phyloP scores from a whole-genome alignment of 2,888 invertebrate species.

The Ichneumoninae sp. region DNA sequence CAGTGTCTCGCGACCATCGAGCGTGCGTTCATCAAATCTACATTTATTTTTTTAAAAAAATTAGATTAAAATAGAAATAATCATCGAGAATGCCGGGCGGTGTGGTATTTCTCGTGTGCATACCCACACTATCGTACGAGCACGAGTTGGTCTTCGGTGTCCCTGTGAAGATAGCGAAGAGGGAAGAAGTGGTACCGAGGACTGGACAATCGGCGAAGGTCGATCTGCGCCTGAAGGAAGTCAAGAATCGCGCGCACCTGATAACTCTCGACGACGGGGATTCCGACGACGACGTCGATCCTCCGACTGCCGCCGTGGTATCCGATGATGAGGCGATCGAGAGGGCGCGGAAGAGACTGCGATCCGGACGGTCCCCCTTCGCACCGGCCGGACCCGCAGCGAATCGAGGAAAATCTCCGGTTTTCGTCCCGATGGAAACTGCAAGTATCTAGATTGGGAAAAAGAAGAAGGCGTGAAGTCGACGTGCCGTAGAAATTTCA shows the following conservation, averaged over 20 bases:
- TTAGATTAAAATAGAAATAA: not conserved
- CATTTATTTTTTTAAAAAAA: not conserved
- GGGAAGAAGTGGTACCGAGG: conserved; percentile 63
- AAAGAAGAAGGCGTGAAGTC: no score
- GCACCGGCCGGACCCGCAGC: conserved; percentile 27
- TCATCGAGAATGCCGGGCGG: conserved; percentile 83
- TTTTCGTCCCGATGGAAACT: conserved; percentile 89
- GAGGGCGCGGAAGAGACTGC: conserved; percentile 48
- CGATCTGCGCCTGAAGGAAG: conserved; percentile 77
- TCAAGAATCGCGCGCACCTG: conserved; percentile 71
- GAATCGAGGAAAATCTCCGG: conserved; percentile 73
- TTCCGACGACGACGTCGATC: conserved; percentile 61
- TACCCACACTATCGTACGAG: conserved; percentile 89
- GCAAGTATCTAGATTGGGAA: conserved; percentile 80
- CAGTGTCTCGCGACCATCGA: not conserved
- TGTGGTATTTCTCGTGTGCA: conserved; percentile 89
- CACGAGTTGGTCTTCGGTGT: conserved; percentile 86
- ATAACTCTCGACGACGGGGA: conserved; percentile 71
- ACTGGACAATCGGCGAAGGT: conserved; percentile 70
- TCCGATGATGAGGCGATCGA: conserved; percentile 45
- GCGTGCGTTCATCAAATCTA: not conserved
- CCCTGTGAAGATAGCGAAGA: conserved; percentile 72
- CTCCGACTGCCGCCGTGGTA: conserved; percentile 36
- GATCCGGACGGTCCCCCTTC: conserved; percentile 52
- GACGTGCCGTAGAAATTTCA: no score